Evolutionary conservation across 2,113 vertebrate genomes (phyloP).

Genomic region (Isurus oxyrinchus): DNA sequence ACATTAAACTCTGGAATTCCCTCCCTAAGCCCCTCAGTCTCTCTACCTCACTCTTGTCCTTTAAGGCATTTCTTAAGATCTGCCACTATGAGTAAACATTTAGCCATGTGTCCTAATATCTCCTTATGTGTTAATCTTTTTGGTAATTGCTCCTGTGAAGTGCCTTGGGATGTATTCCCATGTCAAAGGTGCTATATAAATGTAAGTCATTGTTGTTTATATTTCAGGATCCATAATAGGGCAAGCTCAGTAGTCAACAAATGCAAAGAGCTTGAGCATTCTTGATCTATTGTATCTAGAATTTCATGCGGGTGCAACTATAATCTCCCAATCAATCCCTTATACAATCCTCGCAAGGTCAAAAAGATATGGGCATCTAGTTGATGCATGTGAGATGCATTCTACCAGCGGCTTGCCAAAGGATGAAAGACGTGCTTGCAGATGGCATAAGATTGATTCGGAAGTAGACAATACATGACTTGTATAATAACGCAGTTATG

Average conservation of each 20-base stretch:
- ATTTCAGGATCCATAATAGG: no score
- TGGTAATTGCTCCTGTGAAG: background rate
- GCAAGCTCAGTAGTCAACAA: no score
- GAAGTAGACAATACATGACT: background rate
- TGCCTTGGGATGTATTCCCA: no score
- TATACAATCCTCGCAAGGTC: background rate
- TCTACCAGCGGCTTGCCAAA: background rate
- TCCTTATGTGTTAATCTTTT: no score
- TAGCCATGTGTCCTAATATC: background rate
- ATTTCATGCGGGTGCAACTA: background rate
- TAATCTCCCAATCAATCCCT: background rate
- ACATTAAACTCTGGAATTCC: background rate
- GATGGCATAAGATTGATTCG: background rate
- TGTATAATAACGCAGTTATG: background rate
- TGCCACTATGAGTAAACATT: background rate
- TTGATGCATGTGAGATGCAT: background rate
- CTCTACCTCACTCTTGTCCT: background rate
- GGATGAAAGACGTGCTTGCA: no score
- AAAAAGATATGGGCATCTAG: background rate
- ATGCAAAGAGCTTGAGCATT: background rate
- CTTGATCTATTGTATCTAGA: background rate
- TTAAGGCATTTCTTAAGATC: background rate
- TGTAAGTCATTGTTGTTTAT: no score
- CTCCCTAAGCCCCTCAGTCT: background rate
- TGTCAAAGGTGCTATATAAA: no score